Base-by-base conservation (phyloP, 2,797 vertebrate genomes). In the Sorex maritimensis region DNA sequence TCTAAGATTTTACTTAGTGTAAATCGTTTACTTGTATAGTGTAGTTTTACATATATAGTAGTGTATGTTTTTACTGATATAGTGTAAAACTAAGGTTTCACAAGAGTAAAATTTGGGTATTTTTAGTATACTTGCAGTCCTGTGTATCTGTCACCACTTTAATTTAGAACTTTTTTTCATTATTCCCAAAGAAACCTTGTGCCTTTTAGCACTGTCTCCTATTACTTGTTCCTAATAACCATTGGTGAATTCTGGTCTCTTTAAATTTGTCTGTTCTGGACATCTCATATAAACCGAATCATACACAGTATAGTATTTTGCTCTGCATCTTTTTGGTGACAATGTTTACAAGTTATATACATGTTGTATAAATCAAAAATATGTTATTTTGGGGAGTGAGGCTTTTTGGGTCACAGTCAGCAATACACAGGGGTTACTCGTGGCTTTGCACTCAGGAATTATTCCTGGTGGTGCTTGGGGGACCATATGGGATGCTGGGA, bases 91-190 rank as follows among this genome's bases (percentile, higher is more conserved):
- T 52, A 52, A 52, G 49, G 49, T 52, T 11, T 52, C 11, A 52
- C 49, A 92, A 75, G 41, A 90, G 0, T 81, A 87, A 0, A 52
- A 82, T n/a, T 68, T 86, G 85, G 38, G 84, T 90, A 67, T 68
- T 67, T 68, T 67, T 52, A 77, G 9, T 88, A 55, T 83, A 79
- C 72, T 91, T 34, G 38, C 11, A 46, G 15, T n/a, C 23, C 69
- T 90, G 2, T 41, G 6, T 19, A 93, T 26, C 11, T 38, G 49
- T 84, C 65, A 30, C 12, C 52, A 19, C 78, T 34, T 68, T 52
- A 92, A 85, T 93, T 93, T 92, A 87, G 69, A 58, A 73, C 34
- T 30, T 58, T 89, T 91, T 78, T 67, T 89, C 38, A 78, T 10
- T 26, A 5, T 44, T 28, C 3, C 8, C 10, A 9, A 81, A 72